Base-by-base conservation (phyloP, 2,797 vertebrate species). In the Petrocephalus sullivani region DNA sequence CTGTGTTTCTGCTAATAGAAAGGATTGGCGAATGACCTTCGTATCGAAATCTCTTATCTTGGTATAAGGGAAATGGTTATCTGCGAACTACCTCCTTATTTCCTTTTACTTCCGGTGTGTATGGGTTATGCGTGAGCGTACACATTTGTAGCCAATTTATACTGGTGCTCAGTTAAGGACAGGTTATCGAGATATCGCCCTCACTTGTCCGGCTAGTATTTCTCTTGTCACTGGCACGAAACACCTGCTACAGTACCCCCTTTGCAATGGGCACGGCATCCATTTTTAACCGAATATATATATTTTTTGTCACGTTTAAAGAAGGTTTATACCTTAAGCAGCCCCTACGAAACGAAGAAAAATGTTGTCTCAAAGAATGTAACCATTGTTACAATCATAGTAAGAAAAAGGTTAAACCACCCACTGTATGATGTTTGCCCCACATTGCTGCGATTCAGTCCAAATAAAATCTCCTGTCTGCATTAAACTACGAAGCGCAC, bases 21-120 rank as follows among this genome's bases (percentile, higher is more conserved):
- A 54, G 82, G 21, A 46, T 23, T 56, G 60, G 21, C 58, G 60
- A 57, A 86, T 86, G 85, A 86, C 85, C 85, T 86, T 86, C 85
- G 54, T 60, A 54, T 49, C 51, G 82, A 84, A 84, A 84, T 85
- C 57, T 85, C 49, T 61, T 49, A 60, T 51, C 60, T 71, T 33
- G 33, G 67, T 78, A 57, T 82, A 75, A 41, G 33, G 54, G 60
- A 71, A 85, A 85, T 88, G 37, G 57, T 84, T 87, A 87, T 64
- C 86, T 51, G 56, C 53, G 82, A 85, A 51, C 46, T 85, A 75
- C 56, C 83, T 88, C 53, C 88, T 57, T 88, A 60, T 71, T 75
- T 86, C 33, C 64, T 81, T 67, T 75, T 53, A 71, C 61, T 86
- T 78, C 88, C 83, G 61, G 81, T 85, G 82, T 85, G 9, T 85